Percentiles rank a stretch among this genome's conserved stretches.
phyloP scores from a whole-genome alignment of 53 echinoderm and acorn worm species.

The Zoroaster sp. region DNA sequence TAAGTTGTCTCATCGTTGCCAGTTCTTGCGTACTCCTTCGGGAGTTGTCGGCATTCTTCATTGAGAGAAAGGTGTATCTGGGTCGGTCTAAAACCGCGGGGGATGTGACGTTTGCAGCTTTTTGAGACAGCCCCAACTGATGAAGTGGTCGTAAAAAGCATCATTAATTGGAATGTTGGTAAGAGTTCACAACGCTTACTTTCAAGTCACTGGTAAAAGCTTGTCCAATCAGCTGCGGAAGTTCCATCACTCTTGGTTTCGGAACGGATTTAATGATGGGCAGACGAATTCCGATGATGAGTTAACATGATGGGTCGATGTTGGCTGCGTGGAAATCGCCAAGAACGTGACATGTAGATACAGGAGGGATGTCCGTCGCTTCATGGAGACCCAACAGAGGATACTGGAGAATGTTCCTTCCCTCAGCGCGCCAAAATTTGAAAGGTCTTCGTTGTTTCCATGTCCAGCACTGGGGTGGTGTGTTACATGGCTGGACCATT shows the following conservation, averaged over 20 bases:
- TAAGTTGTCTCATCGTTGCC: no score
- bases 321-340: background rate
- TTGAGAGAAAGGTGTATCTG: background rate
- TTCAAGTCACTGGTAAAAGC: background rate
- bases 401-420: background rate
- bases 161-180: background rate
- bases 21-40: no score
- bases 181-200: background rate
- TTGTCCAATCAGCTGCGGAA: background rate
- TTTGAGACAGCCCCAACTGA: no score
- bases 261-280: background rate
- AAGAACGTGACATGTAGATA: background rate
- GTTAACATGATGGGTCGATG: no score
- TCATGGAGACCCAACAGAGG: background rate
- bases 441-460: background rate
- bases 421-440: background rate
- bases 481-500: background rate
- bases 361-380: background rate
- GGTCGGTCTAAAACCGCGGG: background rate
- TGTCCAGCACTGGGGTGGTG: background rate
- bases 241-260: background rate
- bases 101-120: background rate
- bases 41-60: background rate
- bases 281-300: background rate
- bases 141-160: no score